A percentile compares a stretch with the other conserved stretches of the same genome.
These are phyloP conservation scores for Caerostris extrusa DNA, from an alignment of 1,140 invertebrate species.

Conservation along the genomic window DNA sequence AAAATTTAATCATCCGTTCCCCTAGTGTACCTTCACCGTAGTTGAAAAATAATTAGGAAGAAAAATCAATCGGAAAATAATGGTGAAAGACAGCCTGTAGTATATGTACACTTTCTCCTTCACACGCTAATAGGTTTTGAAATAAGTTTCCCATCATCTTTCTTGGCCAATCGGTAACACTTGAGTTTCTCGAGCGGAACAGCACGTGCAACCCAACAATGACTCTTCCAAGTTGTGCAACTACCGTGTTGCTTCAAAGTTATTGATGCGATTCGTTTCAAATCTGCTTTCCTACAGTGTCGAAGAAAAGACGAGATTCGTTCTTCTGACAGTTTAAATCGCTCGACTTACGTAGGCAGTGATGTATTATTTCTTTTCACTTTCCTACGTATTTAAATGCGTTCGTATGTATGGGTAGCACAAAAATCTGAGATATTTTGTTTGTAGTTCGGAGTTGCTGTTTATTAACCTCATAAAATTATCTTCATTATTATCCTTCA, in stretches of 20 bases:
- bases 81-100: neutral
- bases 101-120: neutral
- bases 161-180: neutral
- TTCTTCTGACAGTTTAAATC: slow-evolving; percentile 5
- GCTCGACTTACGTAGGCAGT: neutral
- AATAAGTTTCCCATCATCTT: neutral
- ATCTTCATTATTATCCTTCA: too few species aligned
- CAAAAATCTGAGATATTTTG: too few species aligned
- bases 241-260: neutral
- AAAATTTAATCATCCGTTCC: too few species aligned
- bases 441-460: too few species aligned
- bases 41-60: too few species aligned
- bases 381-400: too few species aligned
- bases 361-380: neutral
- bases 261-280: neutral
- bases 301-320: neutral
- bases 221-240: neutral
- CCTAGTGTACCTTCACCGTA: too few species aligned
- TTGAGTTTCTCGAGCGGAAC: neutral
- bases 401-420: too few species aligned
- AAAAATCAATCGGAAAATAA: neutral
- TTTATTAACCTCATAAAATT: too few species aligned
- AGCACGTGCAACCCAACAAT: neutral
- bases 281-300: neutral
- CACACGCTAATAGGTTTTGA: neutral